phyloP scores from a whole-genome alignment of 1,140 invertebrate genomes.

The Lordiphosa mommai region DNA sequence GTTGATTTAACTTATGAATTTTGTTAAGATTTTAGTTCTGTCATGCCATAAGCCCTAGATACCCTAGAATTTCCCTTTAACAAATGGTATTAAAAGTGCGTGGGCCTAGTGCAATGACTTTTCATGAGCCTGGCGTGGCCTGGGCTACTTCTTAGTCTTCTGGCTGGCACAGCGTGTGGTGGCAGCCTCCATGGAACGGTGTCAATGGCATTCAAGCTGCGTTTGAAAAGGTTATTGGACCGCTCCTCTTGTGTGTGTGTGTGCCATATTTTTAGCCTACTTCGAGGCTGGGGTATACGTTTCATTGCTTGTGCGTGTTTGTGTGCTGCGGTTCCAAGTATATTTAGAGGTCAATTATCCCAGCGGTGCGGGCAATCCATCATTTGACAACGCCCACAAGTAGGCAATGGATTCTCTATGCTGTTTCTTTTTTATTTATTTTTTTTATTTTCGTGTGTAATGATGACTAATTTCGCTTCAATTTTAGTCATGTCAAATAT shows the following conservation, averaged over 20 bases:
- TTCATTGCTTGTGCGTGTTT: conserved; percentile 4
- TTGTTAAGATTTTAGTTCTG: no score
- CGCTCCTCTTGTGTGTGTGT: conserved; percentile 13
- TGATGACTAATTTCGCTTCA: conserved; percentile 64
- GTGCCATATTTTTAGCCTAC: conserved; percentile 75
- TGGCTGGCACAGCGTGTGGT: conserved; percentile 33
- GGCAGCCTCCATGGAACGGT: conserved; percentile 47
- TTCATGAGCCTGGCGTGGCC: conserved; percentile 12
- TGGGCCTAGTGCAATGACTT: conserved; percentile 63
- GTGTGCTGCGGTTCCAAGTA: conserved; percentile 41
- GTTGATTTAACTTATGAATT: no score
- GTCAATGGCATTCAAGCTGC: conserved; percentile 65
- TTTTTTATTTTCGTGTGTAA: conserved; percentile 25
- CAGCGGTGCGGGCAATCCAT: conserved; percentile 44
- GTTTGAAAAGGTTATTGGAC: conserved; percentile 59
- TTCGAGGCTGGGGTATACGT: conserved; percentile 41
- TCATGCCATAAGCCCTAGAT: conserved; percentile 10
- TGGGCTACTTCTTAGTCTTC: conserved; percentile 17
- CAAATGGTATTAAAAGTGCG: conserved; percentile 39
- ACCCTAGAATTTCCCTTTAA: neutral
- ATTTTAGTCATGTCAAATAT: conserved; percentile 18
- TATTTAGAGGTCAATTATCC: conserved; percentile 73
- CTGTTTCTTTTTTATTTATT: neutral
- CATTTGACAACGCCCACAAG: conserved; percentile 55
- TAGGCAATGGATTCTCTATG: conserved; percentile 37